These are phyloP conservation scores for Ceratotherium simum DNA, from an alignment of 2,113 vertebrate genomes.

Conservation along the genomic window DNA sequence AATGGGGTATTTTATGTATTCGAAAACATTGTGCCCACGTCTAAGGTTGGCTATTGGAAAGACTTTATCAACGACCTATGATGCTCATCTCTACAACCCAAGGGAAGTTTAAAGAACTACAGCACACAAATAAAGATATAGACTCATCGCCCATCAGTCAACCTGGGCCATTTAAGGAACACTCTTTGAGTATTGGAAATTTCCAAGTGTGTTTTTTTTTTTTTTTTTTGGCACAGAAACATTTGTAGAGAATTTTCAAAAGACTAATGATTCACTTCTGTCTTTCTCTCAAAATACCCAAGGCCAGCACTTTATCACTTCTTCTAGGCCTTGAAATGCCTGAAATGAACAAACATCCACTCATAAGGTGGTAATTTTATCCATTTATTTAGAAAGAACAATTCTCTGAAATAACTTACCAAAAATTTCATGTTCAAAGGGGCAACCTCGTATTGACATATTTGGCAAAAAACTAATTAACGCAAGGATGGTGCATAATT, in stretches of 20 bases:
- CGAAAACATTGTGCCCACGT: not conserved
- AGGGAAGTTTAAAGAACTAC: not conserved
- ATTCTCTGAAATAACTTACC: not conserved
- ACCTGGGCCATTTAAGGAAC: not conserved
- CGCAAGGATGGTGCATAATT: not conserved
- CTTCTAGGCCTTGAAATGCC: not conserved
- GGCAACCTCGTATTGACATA: not conserved
- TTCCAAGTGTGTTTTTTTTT: not conserved
- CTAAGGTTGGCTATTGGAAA: not conserved
- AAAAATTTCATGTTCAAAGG: not conserved
- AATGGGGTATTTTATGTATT: not conserved
- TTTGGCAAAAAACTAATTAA: constrained; percentile 7
- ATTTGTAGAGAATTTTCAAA: not conserved
- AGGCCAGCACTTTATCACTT: not conserved
- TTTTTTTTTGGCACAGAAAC: not conserved
- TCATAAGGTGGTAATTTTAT: not conserved
- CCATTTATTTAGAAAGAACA: not conserved
- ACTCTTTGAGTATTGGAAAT: not conserved
- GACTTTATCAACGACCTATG: not conserved
- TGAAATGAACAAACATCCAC: not conserved
- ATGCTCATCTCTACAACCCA: not conserved
- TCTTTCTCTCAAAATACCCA: not conserved
- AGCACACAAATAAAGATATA: not conserved
- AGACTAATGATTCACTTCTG: not conserved
- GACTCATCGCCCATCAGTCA: not conserved